Evolutionary conservation across 2,888 invertebrate genomes (phyloP).

Genomic region (Leptopilina drosophilae): DNA sequence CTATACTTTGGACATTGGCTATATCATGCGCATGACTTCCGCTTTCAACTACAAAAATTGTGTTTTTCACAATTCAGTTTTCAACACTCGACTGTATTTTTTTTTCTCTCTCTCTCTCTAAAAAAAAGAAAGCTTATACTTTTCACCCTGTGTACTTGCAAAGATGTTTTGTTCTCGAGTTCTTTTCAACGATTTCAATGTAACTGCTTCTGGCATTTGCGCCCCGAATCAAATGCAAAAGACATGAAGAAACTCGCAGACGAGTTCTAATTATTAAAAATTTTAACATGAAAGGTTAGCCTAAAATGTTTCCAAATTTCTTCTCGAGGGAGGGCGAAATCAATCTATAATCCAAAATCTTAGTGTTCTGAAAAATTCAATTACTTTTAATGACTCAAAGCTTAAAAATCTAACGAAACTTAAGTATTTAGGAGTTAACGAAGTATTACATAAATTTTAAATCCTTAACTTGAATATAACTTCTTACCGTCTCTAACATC

Average conservation of each 20-base stretch:
- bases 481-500: too few relatives aligned
- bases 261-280: too few relatives aligned
- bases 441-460: too few relatives aligned
- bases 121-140: conserved; percentile 16
- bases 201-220: conserved; percentile 27
- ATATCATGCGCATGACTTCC: conserved; percentile 28
- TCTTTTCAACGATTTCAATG: conserved; percentile 29
- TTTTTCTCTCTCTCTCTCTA: neutral
- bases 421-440: too few relatives aligned
- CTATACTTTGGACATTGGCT: conserved; percentile 27
- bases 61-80: conserved; percentile 31
- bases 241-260: neutral
- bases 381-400: too few relatives aligned
- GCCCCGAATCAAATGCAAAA: conserved; percentile 13
- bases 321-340: too few relatives aligned
- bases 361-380: too few relatives aligned
- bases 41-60: conserved; percentile 11
- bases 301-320: too few relatives aligned
- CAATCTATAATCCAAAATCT: too few relatives aligned
- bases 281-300: too few relatives aligned
- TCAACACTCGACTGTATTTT: neutral
- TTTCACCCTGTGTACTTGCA: neutral
- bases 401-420: too few relatives aligned
- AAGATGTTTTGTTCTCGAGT: conserved; percentile 25
- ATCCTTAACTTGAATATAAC: too few relatives aligned